phyloP scores from a whole-genome alignment of 2,113 vertebrate species.

The Siniperca chuatsi region DNA sequence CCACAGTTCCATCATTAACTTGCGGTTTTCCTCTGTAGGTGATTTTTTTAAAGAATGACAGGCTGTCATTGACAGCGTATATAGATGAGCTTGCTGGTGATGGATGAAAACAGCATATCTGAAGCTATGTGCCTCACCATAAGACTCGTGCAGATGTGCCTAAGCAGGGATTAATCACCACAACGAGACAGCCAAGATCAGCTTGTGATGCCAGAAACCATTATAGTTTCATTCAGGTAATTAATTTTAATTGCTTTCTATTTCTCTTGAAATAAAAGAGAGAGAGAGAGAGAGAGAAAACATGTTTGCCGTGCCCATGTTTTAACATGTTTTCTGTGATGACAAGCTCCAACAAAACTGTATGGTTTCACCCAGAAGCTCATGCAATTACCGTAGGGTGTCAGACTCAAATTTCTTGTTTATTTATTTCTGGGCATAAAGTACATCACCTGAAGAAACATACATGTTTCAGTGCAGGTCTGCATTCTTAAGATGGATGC shows the following conservation, averaged over 20 bases:
- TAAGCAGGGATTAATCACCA: conserved; percentile 74
- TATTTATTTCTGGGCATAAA: conserved; percentile 38
- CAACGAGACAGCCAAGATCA: conserved; percentile 67
- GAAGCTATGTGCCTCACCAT: conserved; percentile 42
- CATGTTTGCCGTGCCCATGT: conserved; percentile 71
- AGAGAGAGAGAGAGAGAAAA: conserved; percentile 50
- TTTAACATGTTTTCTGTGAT: conserved; percentile 81
- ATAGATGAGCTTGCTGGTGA: conserved; percentile 58
- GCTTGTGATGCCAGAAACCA: conserved; percentile 78
- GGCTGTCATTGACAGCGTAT: conserved; percentile 64
- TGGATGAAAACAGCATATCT: conserved; percentile 48
- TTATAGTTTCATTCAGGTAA: conserved; percentile 80
- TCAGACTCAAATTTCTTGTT: conserved; percentile 50
- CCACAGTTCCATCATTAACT: conserved; percentile 40
- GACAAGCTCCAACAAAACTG: conserved; percentile 80
- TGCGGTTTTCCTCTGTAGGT: conserved; percentile 57
- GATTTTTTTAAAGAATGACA: conserved; percentile 51
- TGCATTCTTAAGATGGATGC: not conserved
- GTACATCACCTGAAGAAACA: not conserved
- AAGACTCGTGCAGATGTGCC: conserved; percentile 68
- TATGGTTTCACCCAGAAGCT: conserved; percentile 40
- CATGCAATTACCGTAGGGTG: conserved; percentile 22
- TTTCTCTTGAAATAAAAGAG: conserved; percentile 63
- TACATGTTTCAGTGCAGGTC: not conserved
- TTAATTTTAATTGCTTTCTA: conserved; percentile 83